Percentiles rank a stretch among this genome's conserved stretches.
These are phyloP conservation scores for Melieria picta DNA, from an alignment of 2,888 invertebrate genomes.

Conservation along the genomic window DNA sequence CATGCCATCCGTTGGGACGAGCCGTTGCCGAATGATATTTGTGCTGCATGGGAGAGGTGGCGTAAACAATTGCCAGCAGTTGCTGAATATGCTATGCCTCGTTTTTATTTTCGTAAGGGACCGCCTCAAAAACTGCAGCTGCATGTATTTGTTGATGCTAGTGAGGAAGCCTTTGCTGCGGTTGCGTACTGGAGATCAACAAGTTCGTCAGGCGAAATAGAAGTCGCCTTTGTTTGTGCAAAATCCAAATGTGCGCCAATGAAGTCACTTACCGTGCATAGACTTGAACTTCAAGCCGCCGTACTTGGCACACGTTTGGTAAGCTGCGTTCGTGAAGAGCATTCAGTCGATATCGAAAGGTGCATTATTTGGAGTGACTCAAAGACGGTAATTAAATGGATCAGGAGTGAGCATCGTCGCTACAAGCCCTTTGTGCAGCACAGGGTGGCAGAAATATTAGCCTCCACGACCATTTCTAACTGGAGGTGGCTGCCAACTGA, in stretches of 20 bases:
- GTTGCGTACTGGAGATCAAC: conserved; percentile 27
- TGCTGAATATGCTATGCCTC: conserved; percentile 17
- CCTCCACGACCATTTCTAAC: neutral
- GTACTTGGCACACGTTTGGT: conserved; percentile 21
- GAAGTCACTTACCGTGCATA: conserved; percentile 22
- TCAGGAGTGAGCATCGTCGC: conserved; percentile 23
- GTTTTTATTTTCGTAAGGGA: conserved; percentile 17
- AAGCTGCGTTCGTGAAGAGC: neutral
- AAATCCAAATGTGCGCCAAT: conserved; percentile 34
- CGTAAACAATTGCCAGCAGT: conserved; percentile 25
- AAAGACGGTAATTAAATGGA: conserved; percentile 20
- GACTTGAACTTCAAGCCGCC: conserved; percentile 27
- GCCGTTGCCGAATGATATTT: conserved; percentile 7
- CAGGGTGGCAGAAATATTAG: conserved; percentile 5
- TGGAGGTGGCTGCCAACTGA: conserved; percentile 15
- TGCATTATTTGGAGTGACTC: conserved; percentile 24
- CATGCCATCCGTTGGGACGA: neutral
- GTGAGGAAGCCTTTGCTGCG: conserved; percentile 28
- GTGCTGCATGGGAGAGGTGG: conserved; percentile 24
- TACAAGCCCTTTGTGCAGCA: conserved; percentile 20
- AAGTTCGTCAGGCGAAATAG: conserved; percentile 1
- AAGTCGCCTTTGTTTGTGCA: conserved; percentile 26
- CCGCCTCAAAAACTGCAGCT: conserved; percentile 15
- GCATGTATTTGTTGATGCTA: conserved; percentile 34
- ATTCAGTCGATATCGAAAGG: conserved; percentile 7